Evolutionary conservation across 1,140 invertebrate genomes (phyloP), one percentile per base, ranked within the genome.

Genomic region (Saccostrea echinata): DNA sequence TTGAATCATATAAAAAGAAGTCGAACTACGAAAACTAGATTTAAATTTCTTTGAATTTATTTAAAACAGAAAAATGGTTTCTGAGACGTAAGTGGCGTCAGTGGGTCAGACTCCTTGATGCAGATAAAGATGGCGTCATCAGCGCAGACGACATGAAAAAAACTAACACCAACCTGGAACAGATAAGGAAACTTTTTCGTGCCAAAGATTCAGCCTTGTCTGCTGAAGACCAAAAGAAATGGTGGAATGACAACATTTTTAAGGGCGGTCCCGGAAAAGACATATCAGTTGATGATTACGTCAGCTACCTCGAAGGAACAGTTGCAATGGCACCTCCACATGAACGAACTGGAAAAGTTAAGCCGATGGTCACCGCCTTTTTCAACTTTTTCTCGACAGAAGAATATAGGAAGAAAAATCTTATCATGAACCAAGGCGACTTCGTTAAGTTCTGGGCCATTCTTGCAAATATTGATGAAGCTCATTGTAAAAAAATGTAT

Each of bases 241-340:
- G 52, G 55, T 84, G 83, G 83, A 33, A 84, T 21, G 83, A 64
- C 9, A 13, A 84, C 52, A 61, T 84, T 30, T 84, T 84, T 33
- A 84, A 61, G 21, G 18, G 83, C 21, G 83, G 83, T 33, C 52
- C 53, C 0, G 57, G 57, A 35, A 84, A 84, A 61, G 53, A 57
- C 53, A 61, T 84, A 57, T 57, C 53, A 57, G 12, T 84, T 6
- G 55, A 84, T 8, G 83, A 84, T 18, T 84, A 84, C 30, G 30
- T 61, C 24, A 30, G 12, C 3, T 57, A 33, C 35, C 12, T 84
- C 8, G 83, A 84, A 33, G 43, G 43, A 43, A 43, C 43, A 9
- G 43, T 43, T 2, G 43, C 6, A 43, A 43, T 43, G 43, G 43
- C 43, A 3, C 43, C 43, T 43, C 43, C 43, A 43, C 43, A 43